Evolutionary conservation across 1,140 invertebrate genomes (phyloP).

Genomic region (Aphidius gifuensis): DNA sequence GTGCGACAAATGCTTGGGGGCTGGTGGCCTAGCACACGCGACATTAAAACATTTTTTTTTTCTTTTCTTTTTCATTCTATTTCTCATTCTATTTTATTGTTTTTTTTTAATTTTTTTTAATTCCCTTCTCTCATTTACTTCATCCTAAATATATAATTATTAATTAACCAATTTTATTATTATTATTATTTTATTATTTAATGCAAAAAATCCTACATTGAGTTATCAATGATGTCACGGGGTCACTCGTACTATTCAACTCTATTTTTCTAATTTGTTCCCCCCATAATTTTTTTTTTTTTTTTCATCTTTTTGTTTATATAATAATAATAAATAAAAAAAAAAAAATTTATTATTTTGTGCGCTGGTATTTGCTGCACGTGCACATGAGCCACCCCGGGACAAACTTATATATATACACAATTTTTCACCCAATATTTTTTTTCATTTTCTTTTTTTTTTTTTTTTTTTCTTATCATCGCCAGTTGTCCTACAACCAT

Average conservation of each 20-base stretch:
- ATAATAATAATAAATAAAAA: not conserved
- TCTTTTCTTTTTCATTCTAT: conserved; percentile 26
- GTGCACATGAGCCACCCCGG: conserved; percentile 50
- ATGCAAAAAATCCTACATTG: conserved; percentile 51
- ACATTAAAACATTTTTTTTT: conserved; percentile 38
- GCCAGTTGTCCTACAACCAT: conserved; percentile 17
- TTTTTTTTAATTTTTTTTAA: conserved; percentile 31
- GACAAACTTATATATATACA: conserved; percentile 48
- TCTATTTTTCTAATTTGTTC: conserved; percentile 9
- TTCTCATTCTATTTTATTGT: conserved; percentile 22
- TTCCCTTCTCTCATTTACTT: conserved; percentile 28
- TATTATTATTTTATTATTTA: conserved; percentile 33
- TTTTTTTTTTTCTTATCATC: too few species aligned
- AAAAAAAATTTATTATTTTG: conserved; percentile 11
- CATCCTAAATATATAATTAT: conserved; percentile 45
- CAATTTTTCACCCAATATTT: conserved; percentile 37
- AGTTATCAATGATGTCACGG: conserved; percentile 47
- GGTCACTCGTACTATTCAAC: conserved; percentile 32
- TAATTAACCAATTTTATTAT: conserved; percentile 42
- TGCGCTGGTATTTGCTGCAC: conserved; percentile 40
- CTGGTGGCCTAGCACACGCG: conserved; percentile 41
- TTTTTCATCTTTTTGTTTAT: conserved; percentile 6
- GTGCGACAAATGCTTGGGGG: conserved; percentile 38
- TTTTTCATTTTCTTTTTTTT: conserved; percentile 18
- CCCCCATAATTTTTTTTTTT: not conserved